A percentile compares a stretch with the other conserved stretches of the same genome.
Evolutionary conservation across 2,888 invertebrate genomes (phyloP).

Genomic region (Stenotaenia linearis): DNA sequence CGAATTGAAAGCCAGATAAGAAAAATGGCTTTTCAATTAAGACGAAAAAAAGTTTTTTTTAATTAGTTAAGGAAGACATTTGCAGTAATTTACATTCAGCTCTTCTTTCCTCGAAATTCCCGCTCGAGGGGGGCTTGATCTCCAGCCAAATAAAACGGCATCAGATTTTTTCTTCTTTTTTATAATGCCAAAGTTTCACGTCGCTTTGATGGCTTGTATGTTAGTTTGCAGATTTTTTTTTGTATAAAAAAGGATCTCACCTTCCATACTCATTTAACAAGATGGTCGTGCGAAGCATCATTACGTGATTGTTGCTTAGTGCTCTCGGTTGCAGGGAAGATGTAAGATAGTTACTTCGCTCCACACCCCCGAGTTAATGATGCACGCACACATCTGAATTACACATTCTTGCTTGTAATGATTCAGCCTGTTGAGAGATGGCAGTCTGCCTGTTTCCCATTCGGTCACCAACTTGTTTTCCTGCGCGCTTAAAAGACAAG

Average conservation of each 20-base stretch:
- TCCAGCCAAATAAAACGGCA: not conserved
- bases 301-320: slow-evolving; percentile 24
- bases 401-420: slow-evolving; percentile 19
- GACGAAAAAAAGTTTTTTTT: not conserved
- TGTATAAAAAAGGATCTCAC: not conserved
- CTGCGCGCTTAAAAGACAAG: not conserved
- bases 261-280: slow-evolving; percentile 20
- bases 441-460: slow-evolving; percentile 1
- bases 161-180: not conserved
- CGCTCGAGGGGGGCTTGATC: slow-evolving; percentile 5
- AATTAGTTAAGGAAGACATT: not conserved
- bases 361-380: slow-evolving; percentile 12
- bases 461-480: slow-evolving; percentile 5
- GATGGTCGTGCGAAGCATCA: slow-evolving; percentile 17
- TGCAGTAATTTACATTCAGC: slow-evolving; percentile 1
- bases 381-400: slow-evolving; percentile 14
- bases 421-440: slow-evolving; percentile 2
- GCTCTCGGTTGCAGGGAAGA: not conserved
- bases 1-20: not conserved
- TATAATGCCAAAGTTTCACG: not conserved
- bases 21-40: not conserved
- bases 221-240: not conserved
- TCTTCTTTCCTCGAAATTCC: not conserved
- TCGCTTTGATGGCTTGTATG: slow-evolving; percentile 6
- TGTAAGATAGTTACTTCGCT: slow-evolving; percentile 6